Evolutionary conservation across 2,888 invertebrate genomes (phyloP).

Genomic region (Drepanosiphum platanoidis): DNA sequence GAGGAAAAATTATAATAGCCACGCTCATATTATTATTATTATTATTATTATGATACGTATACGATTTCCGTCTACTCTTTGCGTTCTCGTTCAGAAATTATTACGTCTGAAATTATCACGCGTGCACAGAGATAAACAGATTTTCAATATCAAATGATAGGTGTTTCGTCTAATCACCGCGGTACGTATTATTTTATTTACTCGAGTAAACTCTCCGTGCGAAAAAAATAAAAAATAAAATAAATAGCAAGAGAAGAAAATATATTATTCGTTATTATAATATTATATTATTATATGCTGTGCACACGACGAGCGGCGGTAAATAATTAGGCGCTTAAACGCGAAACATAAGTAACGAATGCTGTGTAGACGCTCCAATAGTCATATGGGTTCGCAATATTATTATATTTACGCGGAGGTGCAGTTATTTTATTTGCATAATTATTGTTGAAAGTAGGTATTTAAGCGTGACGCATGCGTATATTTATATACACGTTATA

Average conservation of each 20-base stretch:
- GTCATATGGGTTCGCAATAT: background rate
- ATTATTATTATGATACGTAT: background rate
- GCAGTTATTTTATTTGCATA: background rate
- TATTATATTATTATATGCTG: no score
- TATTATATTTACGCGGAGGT: background rate
- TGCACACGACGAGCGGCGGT: background rate
- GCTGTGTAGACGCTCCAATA: background rate
- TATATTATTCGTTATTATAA: no score
- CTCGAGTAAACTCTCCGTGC: background rate
- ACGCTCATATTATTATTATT: background rate
- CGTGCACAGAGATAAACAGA: conserved; percentile 10
- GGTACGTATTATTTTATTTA: background rate
- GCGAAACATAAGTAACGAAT: background rate
- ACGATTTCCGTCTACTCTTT: no score
- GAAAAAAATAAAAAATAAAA: background rate
- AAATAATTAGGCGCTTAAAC: background rate
- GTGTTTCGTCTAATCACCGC: background rate
- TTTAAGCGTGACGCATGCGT: background rate
- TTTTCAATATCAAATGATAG: background rate
- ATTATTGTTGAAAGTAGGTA: background rate
- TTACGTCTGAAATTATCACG: conserved; percentile 23
- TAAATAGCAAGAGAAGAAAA: no score
- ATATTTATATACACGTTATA: background rate
- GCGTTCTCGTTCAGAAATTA: conserved; percentile 7
- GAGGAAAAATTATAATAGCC: conserved; percentile 12